Evolutionary conservation across 2,888 invertebrate genomes (phyloP), one percentile per base, ranked within the genome.

Genomic region (Sialis fuliginosa): DNA sequence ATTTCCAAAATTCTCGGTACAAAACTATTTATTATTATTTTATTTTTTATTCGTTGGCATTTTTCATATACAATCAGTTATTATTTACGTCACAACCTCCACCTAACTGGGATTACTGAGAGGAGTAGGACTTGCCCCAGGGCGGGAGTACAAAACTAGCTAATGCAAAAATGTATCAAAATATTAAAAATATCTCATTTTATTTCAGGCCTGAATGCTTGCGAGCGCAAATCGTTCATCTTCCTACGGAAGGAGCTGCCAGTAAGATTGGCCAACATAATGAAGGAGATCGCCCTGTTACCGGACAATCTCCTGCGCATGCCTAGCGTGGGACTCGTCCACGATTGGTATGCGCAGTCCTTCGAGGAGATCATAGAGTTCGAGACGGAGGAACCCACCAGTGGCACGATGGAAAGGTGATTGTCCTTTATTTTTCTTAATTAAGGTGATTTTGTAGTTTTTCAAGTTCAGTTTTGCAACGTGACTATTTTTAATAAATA

Each of bases 231-330:
- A 61, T 97, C 96, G 0, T 97, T 81, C 62, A 73, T 90, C 54
- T 98, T 98, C 64, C 75, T 98, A 5, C 77, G 92, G 49, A 95
- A 97, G 66, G 98, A 98, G 68, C 69, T 98, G 49, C 96, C 97
- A 6, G 95, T 96, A n/a, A 79, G 98, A 49, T 68, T 98, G 60
- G 95, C 98, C 45, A 98, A 98, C 64, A 98, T 98, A 58, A 98
- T 98, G 97, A 95, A 96, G 64, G 98, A 98, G 70, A 95, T 98
- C 62, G 89, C 92, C 44, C 70, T 97, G 37, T 70, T 98, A 6
- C 98, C 98, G 0, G 90, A 92, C 53, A 88, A 87, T 60, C 72
- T 99, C 34, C 73, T 96, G 6, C 74, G 80, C 48, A 96, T 91
- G 82, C 93, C 95, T 1, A 93, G 93, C 2, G 92, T 96, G 8